These are phyloP conservation scores for Tenodera sinensis DNA, from an alignment of 2,888 invertebrate genomes.

Conservation along the genomic window DNA sequence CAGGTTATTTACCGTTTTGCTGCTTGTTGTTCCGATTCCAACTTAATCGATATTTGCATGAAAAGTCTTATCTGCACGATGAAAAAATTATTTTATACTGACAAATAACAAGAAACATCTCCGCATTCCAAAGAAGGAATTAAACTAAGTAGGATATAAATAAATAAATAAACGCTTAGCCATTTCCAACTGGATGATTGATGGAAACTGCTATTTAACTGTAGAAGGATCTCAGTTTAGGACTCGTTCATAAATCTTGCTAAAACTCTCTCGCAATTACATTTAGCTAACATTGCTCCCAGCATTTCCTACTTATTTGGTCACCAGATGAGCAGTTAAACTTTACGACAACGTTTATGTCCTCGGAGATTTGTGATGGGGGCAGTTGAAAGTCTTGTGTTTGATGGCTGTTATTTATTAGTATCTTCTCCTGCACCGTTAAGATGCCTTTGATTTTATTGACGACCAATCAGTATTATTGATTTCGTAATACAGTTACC, in stretches of 20 bases:
- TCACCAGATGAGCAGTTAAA: background rate
- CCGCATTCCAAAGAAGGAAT: too few species aligned
- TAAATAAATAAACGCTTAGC: too few species aligned
- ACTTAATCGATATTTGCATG: too few species aligned
- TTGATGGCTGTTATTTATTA: background rate
- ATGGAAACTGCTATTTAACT: background rate
- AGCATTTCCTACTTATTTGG: background rate
- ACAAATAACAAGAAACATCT: too few species aligned
- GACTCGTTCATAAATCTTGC: background rate
- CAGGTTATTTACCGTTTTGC: too few species aligned
- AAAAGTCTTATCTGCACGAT: too few species aligned
- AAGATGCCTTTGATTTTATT: background rate
- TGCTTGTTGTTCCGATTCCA: too few species aligned
- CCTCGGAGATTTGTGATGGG: background rate
- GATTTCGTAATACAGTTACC: too few species aligned
- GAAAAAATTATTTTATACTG: too few species aligned
- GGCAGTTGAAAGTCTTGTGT: background rate
- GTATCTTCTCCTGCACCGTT: background rate
- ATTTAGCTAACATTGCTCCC: background rate
- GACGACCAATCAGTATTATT: background rate
- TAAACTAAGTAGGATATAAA: too few species aligned
- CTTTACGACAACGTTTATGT: background rate
- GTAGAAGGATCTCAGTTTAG: background rate
- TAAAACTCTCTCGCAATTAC: background rate
- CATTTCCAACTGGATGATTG: background rate